A percentile compares a stretch with the other conserved stretches of the same genome.
Evolutionary conservation across 1,140 invertebrate species (phyloP).

Genomic region (Mesaphorura yosii): DNA sequence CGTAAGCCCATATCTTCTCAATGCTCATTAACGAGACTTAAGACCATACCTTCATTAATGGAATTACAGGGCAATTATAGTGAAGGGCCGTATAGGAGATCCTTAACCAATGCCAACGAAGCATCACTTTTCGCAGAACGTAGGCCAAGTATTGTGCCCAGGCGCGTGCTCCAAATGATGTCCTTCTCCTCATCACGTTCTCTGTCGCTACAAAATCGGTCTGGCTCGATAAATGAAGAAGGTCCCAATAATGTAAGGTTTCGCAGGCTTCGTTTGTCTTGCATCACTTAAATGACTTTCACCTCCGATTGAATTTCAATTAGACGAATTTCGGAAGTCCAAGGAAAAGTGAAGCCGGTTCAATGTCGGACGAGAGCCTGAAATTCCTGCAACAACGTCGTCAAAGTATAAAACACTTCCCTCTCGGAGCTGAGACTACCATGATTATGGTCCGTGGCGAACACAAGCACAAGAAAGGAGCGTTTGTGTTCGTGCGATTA

Average conservation of each 20-base stretch:
- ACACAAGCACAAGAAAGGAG: conserved; percentile 75
- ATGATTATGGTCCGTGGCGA: conserved; percentile 76
- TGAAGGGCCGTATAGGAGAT: background rate
- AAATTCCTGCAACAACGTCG: no score
- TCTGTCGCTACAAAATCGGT: no score
- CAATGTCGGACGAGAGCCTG: background rate
- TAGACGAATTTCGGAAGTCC: background rate
- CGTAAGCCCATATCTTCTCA: background rate
- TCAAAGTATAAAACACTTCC: no score
- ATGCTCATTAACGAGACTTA: background rate
- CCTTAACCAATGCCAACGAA: background rate
- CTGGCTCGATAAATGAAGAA: no score
- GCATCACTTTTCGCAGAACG: background rate
- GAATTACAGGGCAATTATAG: background rate
- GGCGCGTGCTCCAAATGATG: no score
- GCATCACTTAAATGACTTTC: background rate
- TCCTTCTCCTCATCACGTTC: no score
- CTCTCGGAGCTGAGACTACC: conserved; percentile 67
- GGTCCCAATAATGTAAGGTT: no score
- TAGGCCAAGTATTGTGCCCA: background rate
- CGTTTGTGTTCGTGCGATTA: conserved; percentile 80
- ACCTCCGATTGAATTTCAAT: background rate
- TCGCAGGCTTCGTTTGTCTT: background rate
- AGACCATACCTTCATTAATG: background rate
- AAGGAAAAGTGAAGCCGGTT: background rate